Conservation (phyloP, 2,888 invertebrate species). For the Meta bourneti region DNA sequence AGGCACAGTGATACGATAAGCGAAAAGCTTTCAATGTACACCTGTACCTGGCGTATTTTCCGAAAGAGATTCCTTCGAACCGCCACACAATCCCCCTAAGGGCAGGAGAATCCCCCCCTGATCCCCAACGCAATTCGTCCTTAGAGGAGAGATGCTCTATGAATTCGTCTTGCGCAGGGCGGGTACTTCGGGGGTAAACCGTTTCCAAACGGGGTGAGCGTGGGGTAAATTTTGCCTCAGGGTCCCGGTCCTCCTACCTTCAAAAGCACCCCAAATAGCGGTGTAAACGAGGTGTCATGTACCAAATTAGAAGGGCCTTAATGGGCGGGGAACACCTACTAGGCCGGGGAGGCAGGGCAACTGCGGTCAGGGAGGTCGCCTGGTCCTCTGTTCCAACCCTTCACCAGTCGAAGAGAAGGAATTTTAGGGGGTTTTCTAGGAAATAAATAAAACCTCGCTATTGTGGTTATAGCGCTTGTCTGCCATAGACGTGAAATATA, state of each 20-base stretch:
- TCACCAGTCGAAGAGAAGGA: too few relatives aligned
- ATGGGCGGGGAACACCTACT: background rate
- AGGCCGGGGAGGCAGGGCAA: background rate
- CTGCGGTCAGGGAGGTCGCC: too few relatives aligned
- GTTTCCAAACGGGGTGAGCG: background rate
- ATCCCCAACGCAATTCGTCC: background rate
- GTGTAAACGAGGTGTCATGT: slow-evolving; percentile 34
- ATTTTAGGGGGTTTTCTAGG: too few relatives aligned
- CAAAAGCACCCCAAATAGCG: too few relatives aligned
- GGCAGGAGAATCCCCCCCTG: background rate
- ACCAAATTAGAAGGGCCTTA: slow-evolving; percentile 6
- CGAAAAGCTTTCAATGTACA: slow-evolving; percentile 14
- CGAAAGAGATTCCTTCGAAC: background rate
- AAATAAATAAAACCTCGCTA: too few relatives aligned
- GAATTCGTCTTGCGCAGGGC: background rate
- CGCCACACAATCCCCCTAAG: slow-evolving; percentile 4
- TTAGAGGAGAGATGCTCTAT: background rate
- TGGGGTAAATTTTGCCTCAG: background rate
- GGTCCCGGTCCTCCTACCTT: too few relatives aligned
- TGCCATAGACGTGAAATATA: too few relatives aligned
- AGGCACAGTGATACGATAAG: background rate
- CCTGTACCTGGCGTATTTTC: slow-evolving; percentile 13
- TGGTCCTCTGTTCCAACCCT: too few relatives aligned
- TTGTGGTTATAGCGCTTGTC: too few relatives aligned
- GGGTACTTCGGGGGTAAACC: background rate